Conservation (phyloP, 1,140 invertebrate species). For the Platorchestia sp. region DNA sequence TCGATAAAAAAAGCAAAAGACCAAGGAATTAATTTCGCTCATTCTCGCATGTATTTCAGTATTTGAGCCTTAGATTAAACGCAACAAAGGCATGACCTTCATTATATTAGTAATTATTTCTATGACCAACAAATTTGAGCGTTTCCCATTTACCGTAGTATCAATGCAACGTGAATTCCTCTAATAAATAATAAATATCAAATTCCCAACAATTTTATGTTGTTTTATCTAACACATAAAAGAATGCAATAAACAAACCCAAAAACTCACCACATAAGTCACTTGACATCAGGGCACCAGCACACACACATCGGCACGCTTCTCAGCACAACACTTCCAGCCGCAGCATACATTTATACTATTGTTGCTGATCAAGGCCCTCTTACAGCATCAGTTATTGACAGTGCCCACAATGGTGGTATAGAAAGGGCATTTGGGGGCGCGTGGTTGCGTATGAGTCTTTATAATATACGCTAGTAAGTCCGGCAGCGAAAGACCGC, state of each 20-base stretch:
- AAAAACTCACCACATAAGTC: background rate
- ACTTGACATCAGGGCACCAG: background rate
- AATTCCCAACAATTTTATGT: too few relatives aligned
- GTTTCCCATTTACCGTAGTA: too few relatives aligned
- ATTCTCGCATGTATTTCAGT: too few relatives aligned
- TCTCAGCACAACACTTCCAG: background rate
- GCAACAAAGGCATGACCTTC: too few relatives aligned
- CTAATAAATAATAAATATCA: too few relatives aligned
- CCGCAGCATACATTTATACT: background rate
- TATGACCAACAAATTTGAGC: too few relatives aligned
- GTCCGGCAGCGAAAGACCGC: conserved; percentile 13
- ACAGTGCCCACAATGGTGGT: background rate
- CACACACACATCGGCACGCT: background rate
- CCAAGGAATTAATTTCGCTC: too few relatives aligned
- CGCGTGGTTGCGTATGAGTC: background rate
- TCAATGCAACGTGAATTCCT: too few relatives aligned
- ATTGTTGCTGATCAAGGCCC: background rate
- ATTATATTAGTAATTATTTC: too few relatives aligned
- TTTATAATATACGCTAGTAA: background rate
- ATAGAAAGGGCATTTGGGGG: background rate
- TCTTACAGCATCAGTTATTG: background rate
- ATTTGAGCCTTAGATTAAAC: too few relatives aligned
- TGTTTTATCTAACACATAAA: too few relatives aligned
- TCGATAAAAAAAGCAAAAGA: too few relatives aligned
- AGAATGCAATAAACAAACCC: background rate